Evolutionary conservation across 2,113 vertebrate species (phyloP).

Genomic region (Semnornis frantzii): DNA sequence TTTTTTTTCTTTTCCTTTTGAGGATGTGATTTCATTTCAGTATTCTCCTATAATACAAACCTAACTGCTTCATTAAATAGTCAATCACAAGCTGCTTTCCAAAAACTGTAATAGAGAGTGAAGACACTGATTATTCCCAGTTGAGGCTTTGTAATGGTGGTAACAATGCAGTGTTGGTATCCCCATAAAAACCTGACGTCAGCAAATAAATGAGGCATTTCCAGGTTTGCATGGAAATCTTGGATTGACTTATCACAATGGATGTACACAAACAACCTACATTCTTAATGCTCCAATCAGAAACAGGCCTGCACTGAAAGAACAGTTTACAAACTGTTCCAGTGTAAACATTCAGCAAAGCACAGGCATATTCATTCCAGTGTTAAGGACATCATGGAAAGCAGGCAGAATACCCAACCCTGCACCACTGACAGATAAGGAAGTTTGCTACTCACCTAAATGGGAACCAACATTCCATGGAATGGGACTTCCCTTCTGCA

Average conservation of each 20-base stretch:
- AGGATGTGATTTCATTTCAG: constrained; percentile 36
- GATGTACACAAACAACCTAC: not conserved
- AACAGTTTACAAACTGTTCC: not conserved
- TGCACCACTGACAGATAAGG: not conserved
- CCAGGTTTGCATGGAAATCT: not conserved
- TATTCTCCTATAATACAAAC: not conserved
- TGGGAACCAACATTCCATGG: not conserved
- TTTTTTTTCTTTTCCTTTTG: not conserved
- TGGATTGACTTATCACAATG: not conserved
- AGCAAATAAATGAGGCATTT: constrained; percentile 9
- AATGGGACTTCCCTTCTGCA: not conserved
- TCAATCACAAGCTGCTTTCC: constrained; percentile 1
- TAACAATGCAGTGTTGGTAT: not conserved
- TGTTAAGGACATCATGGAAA: not conserved
- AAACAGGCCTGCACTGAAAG: not conserved
- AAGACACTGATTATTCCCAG: constrained; percentile 19
- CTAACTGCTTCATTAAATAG: constrained; percentile 19
- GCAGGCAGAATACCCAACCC: not conserved
- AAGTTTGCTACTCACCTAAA: not conserved
- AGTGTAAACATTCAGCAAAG: not conserved
- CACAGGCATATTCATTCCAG: not conserved
- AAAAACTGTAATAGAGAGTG: constrained; percentile 1
- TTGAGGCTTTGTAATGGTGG: not conserved
- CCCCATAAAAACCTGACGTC: not conserved
- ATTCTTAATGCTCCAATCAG: not conserved